Evolutionary conservation across 2,113 vertebrate genomes (phyloP), one percentile per base, ranked within the genome.

Genomic region (Cryptomyrus ogoouensis): DNA sequence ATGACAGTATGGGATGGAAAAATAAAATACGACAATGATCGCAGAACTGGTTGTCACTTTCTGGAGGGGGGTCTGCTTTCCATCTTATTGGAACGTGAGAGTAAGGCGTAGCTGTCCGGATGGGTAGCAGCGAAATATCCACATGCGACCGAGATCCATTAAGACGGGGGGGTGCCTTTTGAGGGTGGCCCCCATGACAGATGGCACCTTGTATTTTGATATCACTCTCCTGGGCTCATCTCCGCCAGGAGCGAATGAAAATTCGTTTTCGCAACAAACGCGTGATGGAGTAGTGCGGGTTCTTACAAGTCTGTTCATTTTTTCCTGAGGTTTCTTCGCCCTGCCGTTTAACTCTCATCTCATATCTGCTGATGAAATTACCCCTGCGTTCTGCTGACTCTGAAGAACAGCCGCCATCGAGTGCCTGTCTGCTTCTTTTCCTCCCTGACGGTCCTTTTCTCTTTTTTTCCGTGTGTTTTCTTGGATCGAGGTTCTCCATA

Each of bases 241-340:
- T 66, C 56, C 42, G 39, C 35, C 56, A 46, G 87, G 35, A 88
- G 87, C 35, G n/a, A 42, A 44, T 1, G 56, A 66, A 88, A 88
- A 88, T 88, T 88, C 6, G 31, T 88, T 88, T 70, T 88, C 21
- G 52, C 53, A 13, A 27, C 87, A 42, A 88, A 88, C 21, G 49
- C 5, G 74, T 74, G 62, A 89, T 31, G 46, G 24, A 58, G 35
- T 9, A 84, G 50, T 5, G 15, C 44, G 3, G 44, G 62, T 80
- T 31, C 92, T 91, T 92, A 93, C 88, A 89, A 90, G 92, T 66
- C 91, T 93, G 92, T 94, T 91, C 93, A 92, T 91, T 86, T 93
- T 91, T 62, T 93, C 5, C 31, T 56, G 62, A 12, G 62, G 1
- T 31, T 70, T 70, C n/a, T 12, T 15, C 27, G 3, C n/a, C 27